Evolutionary conservation across 2,888 invertebrate genomes (phyloP).

Genomic region (Drosophila robusta): DNA sequence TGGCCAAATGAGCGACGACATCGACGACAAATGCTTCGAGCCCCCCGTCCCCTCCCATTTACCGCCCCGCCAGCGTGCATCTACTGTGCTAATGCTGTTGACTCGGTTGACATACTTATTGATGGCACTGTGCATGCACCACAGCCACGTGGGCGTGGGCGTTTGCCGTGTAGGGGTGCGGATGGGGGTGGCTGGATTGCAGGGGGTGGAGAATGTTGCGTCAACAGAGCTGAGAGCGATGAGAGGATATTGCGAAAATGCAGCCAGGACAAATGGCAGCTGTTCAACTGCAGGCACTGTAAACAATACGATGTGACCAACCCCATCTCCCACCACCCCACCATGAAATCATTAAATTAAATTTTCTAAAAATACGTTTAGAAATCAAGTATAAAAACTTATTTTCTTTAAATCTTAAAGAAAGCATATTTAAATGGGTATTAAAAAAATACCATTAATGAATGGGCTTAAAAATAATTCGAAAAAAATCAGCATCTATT

Average conservation of each 20-base stretch:
- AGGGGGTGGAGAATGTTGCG: background rate
- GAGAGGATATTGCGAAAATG: constrained; percentile 47
- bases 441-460: no score
- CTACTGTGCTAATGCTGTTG: constrained; percentile 52
- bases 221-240: constrained; percentile 26
- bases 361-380: background rate
- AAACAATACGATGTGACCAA: constrained; percentile 34
- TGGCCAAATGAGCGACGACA: constrained; percentile 69
- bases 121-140: constrained; percentile 58
- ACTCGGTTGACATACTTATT: constrained; percentile 71
- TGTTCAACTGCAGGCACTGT: constrained; percentile 38
- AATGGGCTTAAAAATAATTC: no score
- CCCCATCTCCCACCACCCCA: background rate
- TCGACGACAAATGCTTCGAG: constrained; percentile 51
- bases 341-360: background rate
- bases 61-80: constrained; percentile 1
- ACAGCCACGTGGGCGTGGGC: constrained; percentile 28
- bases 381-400: no score
- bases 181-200: background rate
- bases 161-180: background rate
- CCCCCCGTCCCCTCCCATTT: background rate
- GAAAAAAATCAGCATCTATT: no score
- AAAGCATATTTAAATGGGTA: no score
- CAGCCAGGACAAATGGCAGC: constrained; percentile 46
- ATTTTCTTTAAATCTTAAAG: no score